Percentiles rank a stretch among this genome's conserved stretches.
Conservation (phyloP, 2,797 vertebrate species). For the Limnodromus scolopaceus region DNA sequence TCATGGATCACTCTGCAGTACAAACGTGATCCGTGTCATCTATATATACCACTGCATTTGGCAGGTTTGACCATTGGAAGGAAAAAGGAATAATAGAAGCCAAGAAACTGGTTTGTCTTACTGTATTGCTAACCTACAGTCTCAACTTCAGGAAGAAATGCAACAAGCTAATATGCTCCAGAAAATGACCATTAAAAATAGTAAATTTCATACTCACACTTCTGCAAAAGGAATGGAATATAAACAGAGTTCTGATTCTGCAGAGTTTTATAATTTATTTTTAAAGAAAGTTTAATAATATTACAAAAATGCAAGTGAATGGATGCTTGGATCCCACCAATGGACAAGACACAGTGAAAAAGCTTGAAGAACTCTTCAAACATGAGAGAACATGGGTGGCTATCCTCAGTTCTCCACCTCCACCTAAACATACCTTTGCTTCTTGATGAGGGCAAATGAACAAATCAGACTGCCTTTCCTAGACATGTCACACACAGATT, state of each 20-base stretch:
- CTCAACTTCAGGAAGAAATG: background rate
- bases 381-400: background rate
- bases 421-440: rapidly evolving
- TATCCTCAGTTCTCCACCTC: background rate
- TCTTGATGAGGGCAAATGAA: background rate
- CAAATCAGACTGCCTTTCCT: background rate
- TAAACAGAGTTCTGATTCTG: rapidly evolving
- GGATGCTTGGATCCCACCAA: background rate
- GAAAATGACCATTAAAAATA: background rate
- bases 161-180: background rate
- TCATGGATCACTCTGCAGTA: background rate
- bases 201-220: background rate
- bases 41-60: background rate
- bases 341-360: background rate
- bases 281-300: background rate
- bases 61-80: background rate
- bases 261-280: background rate
- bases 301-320: background rate
- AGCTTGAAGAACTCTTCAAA: background rate
- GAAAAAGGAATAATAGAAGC: background rate
- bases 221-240: background rate
- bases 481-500: rapidly evolving
- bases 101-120: background rate
- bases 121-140: background rate
- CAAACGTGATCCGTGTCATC: background rate